phyloP scores from a whole-genome alignment of 1,140 invertebrate genomes.

The Drosophila parabipectinata region DNA sequence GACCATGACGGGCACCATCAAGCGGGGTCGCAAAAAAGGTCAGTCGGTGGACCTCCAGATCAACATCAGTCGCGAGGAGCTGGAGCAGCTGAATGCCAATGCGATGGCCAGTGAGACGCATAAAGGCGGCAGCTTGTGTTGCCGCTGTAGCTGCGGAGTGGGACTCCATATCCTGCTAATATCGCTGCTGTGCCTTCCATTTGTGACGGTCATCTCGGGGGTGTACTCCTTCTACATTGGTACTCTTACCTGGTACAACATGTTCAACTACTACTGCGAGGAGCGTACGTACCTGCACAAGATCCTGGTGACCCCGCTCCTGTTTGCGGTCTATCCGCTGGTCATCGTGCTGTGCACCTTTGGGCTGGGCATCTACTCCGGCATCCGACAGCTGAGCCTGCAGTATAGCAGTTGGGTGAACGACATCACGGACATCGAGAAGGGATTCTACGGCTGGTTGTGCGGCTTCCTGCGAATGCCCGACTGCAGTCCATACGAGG shows the following conservation, averaged over 20 bases:
- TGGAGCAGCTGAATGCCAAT: constrained; percentile 88
- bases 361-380: constrained; percentile 88
- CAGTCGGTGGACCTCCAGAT: constrained; percentile 90
- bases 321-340: constrained; percentile 90
- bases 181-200: constrained; percentile 88
- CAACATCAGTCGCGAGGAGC: constrained; percentile 88
- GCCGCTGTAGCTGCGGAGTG: constrained; percentile 86
- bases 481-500: constrained; percentile 86
- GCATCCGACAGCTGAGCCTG: constrained; percentile 88
- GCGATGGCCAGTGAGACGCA: constrained; percentile 86
- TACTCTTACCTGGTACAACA: constrained; percentile 91
- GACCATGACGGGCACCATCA: constrained; percentile 90
- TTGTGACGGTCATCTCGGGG: constrained; percentile 87
- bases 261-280: constrained; percentile 89
- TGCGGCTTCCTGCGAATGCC: constrained; percentile 88
- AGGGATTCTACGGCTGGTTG: constrained; percentile 92
- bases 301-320: constrained; percentile 87
- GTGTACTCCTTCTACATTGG: constrained; percentile 90
- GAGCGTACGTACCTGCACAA: constrained; percentile 87
- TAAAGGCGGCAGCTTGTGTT: constrained; percentile 85
- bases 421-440: constrained; percentile 90
- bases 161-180: constrained; percentile 89
- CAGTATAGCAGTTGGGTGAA: constrained; percentile 88
- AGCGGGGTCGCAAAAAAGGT: constrained; percentile 89
- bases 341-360: constrained; percentile 88